Conservation (phyloP, 2,797 vertebrate species). For the Pelobates cultripes region DNA sequence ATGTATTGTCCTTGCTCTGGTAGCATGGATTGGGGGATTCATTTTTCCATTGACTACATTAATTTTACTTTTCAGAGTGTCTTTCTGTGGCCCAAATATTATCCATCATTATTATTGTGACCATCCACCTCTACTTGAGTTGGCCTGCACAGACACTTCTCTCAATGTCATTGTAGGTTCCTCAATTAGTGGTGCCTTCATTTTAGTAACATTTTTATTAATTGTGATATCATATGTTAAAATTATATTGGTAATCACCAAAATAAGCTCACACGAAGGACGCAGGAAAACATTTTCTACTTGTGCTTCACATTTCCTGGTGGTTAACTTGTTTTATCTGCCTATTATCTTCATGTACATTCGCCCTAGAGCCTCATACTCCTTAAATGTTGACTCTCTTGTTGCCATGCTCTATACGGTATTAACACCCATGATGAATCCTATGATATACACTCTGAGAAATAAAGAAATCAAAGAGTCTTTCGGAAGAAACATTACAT, state of each 20-base stretch:
- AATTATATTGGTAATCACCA: not conserved
- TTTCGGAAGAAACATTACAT: not conserved
- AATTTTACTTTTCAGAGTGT: not conserved
- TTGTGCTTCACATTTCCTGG: conserved; percentile 31
- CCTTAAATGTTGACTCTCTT: conserved; percentile 29
- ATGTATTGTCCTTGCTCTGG: not conserved
- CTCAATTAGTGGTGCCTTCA: not conserved
- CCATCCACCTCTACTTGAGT: not conserved
- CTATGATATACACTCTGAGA: conserved; percentile 48
- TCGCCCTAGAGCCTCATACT: conserved; percentile 25
- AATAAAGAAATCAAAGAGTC: conserved; percentile 30
- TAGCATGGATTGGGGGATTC: not conserved
- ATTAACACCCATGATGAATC: conserved; percentile 47
- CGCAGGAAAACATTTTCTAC: conserved; percentile 33
- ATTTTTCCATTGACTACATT: not conserved
- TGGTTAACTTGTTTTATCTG: conserved; percentile 30
- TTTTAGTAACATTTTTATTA: not conserved
- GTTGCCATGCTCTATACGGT: conserved; percentile 40
- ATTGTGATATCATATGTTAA: not conserved
- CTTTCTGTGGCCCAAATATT: not conserved
- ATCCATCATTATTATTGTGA: conserved; percentile 11
- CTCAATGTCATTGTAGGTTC: conserved; percentile 14
- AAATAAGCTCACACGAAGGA: conserved; percentile 4
- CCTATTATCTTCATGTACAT: conserved; percentile 49
- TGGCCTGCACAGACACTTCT: conserved; percentile 23